Conservation (phyloP, 2,113 vertebrate genomes). For the Haliaeetus leucogaster region DNA sequence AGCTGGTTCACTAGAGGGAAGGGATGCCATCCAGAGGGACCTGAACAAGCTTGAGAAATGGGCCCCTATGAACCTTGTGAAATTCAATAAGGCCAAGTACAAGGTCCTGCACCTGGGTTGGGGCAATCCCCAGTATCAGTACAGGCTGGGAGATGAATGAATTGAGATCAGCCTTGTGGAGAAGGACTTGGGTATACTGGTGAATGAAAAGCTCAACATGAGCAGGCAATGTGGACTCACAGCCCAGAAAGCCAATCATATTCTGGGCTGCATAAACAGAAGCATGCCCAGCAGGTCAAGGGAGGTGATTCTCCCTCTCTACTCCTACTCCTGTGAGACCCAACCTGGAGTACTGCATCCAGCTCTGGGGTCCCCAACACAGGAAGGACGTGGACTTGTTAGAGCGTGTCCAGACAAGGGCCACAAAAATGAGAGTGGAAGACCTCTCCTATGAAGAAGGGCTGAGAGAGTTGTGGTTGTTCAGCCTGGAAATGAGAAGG, state of each 20-base stretch:
- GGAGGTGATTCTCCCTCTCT: not conserved
- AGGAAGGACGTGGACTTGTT: not conserved
- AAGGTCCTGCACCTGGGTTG: not conserved
- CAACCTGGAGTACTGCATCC: not conserved
- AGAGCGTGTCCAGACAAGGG: accelerated
- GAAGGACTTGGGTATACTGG: not conserved
- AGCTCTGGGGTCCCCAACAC: not conserved
- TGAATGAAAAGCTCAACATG: not conserved
- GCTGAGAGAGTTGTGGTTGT: accelerated
- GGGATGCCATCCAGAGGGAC: not conserved
- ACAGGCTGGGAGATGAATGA: not conserved
- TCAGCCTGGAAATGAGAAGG: not conserved
- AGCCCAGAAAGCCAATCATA: not conserved
- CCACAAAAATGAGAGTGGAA: not conserved
- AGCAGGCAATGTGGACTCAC: not conserved
- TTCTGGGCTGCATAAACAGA: not conserved
- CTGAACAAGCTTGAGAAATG: not conserved
- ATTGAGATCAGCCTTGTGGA: not conserved
- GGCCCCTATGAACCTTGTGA: not conserved
- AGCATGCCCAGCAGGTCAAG: not conserved
- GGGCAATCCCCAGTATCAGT: not conserved
- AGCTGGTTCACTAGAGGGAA: not conserved
- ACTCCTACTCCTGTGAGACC: not conserved
- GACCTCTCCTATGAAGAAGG: not conserved
- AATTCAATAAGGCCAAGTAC: not conserved